Evolutionary conservation across 2,888 invertebrate genomes (phyloP), one percentile per base, ranked within the genome.

Genomic region (Aphelenchoides bicaudatus): DNA sequence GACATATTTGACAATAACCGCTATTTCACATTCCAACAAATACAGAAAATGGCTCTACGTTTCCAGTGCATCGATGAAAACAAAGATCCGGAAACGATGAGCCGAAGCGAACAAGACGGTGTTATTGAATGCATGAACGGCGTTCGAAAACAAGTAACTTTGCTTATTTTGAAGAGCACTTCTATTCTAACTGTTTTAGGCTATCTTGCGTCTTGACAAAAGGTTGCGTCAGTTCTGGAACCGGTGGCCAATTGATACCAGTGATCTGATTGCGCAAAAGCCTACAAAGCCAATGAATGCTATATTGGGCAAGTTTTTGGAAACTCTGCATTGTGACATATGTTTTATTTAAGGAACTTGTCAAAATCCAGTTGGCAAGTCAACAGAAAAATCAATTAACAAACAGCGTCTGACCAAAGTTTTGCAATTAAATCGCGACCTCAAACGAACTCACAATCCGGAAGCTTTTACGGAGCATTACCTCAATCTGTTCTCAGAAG

Each of bases 241-340:
- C 23, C 6, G n/a, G 25, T 43, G 43, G 43, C 43, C 43, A 8
- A 6, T 43, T n/a, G 43, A 43, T n/a, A 21, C 43, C 10, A 43
- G 21, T 6, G 43, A 6, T 8, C 8, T 43, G 6, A 6, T n/a
- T n/a, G n/a, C 10, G 23, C 10, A 43, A 10, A 25, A 19, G 8
- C 21, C 43, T n/a, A 10, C n/a, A 10, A 19, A 19, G 23, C 43
- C 43, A n/a, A 43, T 43, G 43, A 43, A 43, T n/a, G 43, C 25
- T 19, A 43, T 43, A 25, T n/a, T 43, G 8, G 43, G 43, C 43
- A 43, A n/a, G n/a, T n/a, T n/a, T n/a, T n/a, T n/a, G n/a, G n/a
- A n/a, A n/a, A n/a, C n/a, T n/a, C n/a, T n/a, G n/a, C n/a, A n/a
- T n/a, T n/a, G n/a, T n/a, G n/a, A n/a, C n/a, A n/a, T n/a, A n/a